phyloP scores from a whole-genome alignment of 2,888 invertebrate species.

The Campoplex capitator region DNA sequence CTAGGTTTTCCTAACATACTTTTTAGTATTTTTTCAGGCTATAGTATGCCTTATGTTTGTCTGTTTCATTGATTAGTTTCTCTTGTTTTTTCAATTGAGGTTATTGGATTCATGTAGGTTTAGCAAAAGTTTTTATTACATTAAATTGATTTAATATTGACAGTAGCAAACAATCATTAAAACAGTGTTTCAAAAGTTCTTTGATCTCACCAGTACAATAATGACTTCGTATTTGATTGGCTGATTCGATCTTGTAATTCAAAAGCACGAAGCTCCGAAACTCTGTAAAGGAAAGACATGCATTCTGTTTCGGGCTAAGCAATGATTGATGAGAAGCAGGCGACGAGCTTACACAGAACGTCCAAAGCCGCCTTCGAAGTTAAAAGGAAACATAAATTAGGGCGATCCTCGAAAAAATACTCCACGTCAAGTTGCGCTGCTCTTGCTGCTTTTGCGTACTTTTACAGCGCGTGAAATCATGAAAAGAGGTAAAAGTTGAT shows the following conservation, averaged over 20 bases:
- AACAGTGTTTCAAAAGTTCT: not conserved
- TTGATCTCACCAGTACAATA: not conserved
- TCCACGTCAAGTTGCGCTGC: constrained; percentile 55
- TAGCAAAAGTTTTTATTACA: not conserved
- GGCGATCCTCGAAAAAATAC: constrained; percentile 70
- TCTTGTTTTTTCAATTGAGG: not conserved
- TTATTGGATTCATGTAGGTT: not conserved
- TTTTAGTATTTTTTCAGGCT: constrained; percentile 28
- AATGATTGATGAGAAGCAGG: constrained; percentile 49
- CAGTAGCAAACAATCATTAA: not conserved
- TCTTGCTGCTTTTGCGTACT: constrained; percentile 16
- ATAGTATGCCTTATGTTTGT: constrained; percentile 19
- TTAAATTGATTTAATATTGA: not conserved
- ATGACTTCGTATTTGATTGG: not conserved
- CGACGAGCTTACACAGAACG: not conserved
- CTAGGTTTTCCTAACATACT: constrained; percentile 16
- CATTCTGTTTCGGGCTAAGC: constrained; percentile 46
- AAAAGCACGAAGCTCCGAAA: not conserved
- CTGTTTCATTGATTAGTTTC: not conserved
- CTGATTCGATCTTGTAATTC: not conserved
- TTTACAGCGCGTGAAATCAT: constrained; percentile 42
- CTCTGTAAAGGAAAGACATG: constrained; percentile 12
- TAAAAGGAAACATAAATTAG: constrained; percentile 74
- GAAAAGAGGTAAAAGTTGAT: constrained; percentile 23
- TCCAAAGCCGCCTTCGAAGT: constrained; percentile 62